These are phyloP conservation scores for Callaeas wilsoni DNA, from an alignment of 2,113 vertebrate genomes.

Conservation along the genomic window DNA sequence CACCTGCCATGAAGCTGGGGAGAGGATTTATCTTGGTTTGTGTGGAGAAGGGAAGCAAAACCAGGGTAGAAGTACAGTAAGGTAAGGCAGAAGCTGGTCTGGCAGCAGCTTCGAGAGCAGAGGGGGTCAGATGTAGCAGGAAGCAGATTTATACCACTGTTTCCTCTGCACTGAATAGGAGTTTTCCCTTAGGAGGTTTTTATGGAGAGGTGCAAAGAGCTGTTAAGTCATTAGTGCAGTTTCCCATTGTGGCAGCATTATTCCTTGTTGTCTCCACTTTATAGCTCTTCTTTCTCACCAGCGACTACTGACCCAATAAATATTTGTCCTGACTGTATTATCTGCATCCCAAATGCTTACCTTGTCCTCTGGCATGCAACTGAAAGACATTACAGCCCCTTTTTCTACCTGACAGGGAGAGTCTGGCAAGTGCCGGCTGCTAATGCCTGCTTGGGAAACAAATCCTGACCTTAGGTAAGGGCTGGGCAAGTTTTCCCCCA, in stretches of 20 bases:
- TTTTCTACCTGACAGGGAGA: background rate
- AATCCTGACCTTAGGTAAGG: background rate
- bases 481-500: background rate
- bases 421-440: background rate
- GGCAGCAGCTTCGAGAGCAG: background rate
- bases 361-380: background rate
- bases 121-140: background rate
- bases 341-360: background rate
- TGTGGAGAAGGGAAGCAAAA: background rate
- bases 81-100: background rate
- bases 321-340: constrained; percentile 13
- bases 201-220: constrained; percentile 53
- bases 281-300: constrained; percentile 25
- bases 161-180: background rate
- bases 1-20: background rate
- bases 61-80: background rate
- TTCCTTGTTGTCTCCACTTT: constrained; percentile 53
- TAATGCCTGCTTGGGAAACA: background rate
- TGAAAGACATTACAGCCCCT: background rate
- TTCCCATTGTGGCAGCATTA: constrained; percentile 32
- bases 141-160: background rate
- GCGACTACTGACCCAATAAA: constrained; percentile 30
- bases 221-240: constrained; percentile 51
- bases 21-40: background rate
- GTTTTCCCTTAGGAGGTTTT: constrained; percentile 47